These are phyloP conservation scores for Invenusta paracnida DNA, from an alignment of 2,888 invertebrate genomes.

Conservation along the genomic window DNA sequence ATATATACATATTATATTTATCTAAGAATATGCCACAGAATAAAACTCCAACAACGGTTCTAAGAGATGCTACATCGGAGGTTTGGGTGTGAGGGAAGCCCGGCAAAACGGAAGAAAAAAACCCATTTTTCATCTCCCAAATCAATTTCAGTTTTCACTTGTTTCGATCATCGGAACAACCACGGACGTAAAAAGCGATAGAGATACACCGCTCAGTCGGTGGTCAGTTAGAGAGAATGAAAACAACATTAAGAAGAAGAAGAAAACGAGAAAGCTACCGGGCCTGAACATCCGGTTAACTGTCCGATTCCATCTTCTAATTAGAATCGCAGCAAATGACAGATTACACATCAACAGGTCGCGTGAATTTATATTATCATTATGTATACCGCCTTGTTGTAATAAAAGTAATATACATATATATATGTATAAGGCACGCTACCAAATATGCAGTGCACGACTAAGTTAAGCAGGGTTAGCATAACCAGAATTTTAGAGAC, in stretches of 20 bases:
- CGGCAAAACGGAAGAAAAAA: conserved; percentile 49
- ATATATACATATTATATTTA: no score
- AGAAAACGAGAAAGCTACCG: background rate
- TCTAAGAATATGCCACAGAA: no score
- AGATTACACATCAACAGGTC: background rate
- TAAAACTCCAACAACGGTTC: no score
- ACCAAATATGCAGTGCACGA: no score
- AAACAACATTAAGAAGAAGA: background rate
- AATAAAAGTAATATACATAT: no score
- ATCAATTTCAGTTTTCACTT: conserved; percentile 11
- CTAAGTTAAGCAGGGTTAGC: no score
- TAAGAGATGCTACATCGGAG: no score
- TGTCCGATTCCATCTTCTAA: background rate
- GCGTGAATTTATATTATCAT: no score
- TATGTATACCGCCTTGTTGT: no score
- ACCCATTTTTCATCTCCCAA: background rate
- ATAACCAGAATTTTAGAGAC: no score
- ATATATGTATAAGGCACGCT: no score
- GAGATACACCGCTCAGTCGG: background rate
- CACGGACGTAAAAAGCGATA: background rate
- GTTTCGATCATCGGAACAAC: background rate
- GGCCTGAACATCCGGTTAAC: background rate
- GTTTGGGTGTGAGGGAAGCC: conserved; percentile 86
- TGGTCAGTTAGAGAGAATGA: background rate
- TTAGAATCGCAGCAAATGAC: background rate